A percentile compares a stretch with the other conserved stretches of the same genome.
Conservation (phyloP, 2,888 invertebrate species). For the Stenchaetothrips biformis region DNA sequence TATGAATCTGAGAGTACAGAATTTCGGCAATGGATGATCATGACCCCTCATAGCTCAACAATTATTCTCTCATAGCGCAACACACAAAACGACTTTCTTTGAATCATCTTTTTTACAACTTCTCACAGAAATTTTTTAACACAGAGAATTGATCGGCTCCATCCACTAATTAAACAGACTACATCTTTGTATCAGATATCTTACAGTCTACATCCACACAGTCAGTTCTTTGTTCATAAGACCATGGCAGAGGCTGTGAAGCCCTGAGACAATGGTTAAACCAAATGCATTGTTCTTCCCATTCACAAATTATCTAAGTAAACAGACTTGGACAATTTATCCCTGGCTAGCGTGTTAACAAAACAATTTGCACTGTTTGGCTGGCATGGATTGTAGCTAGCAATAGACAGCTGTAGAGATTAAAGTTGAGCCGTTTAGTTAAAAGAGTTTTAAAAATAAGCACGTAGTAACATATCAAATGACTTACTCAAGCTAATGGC, state of each 20-base stretch:
- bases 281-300: background rate
- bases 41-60: background rate
- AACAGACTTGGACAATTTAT: background rate
- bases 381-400: background rate
- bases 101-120: background rate
- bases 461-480: background rate
- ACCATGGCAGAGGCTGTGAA: background rate
- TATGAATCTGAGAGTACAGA: no score
- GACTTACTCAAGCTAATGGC: slow-evolving; percentile 8
- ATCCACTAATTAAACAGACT: background rate
- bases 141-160: no score
- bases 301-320: background rate
- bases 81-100: background rate
- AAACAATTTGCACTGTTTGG: background rate
- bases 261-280: background rate
- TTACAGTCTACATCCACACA: background rate
- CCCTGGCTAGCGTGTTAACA: background rate
- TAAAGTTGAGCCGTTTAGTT: background rate
- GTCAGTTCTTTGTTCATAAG: background rate
- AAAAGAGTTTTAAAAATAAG: background rate
- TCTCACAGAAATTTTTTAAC: background rate
- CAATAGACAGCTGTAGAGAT: background rate
- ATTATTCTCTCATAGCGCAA: background rate
- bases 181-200: background rate
- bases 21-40: background rate